Percentiles rank a stretch among this genome's conserved stretches.
These are phyloP conservation scores for Limnephilus marmoratus DNA, from an alignment of 2,888 invertebrate genomes.

Conservation along the genomic window DNA sequence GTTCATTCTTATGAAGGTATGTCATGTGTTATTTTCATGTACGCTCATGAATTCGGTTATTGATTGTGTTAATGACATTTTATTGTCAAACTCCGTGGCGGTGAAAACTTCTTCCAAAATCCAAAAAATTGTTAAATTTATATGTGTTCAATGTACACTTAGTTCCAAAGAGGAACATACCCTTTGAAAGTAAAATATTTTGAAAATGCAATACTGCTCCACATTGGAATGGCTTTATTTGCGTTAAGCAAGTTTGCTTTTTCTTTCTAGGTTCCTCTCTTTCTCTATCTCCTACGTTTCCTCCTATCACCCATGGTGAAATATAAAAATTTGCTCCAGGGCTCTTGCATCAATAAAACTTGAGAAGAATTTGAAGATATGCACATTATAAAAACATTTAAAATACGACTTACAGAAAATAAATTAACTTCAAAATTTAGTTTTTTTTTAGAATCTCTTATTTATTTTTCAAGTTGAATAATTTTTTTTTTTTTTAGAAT, in stretches of 20 bases:
- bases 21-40: neutral
- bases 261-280: neutral
- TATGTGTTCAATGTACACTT: too few relatives aligned
- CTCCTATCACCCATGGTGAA: neutral
- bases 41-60: neutral
- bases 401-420: too few relatives aligned
- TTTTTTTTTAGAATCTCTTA: too few relatives aligned
- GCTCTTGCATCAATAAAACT: neutral
- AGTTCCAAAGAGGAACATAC: too few relatives aligned
- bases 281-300: neutral
- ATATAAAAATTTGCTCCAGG: neutral
- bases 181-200: neutral
- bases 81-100: neutral
- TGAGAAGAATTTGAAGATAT: neutral
- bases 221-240: neutral
- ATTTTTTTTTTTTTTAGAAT: too few relatives aligned
- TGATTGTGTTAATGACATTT: neutral
- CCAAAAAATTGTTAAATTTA: too few relatives aligned
- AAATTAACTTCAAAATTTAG: too few relatives aligned
- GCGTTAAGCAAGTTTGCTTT: neutral
- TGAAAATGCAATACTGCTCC: neutral
- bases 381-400: neutral
- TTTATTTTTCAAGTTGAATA: too few relatives aligned
- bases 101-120: neutral
- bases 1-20: neutral